Conservation (phyloP, 2,113 vertebrate genomes). For the Oreochromis spilurus region DNA sequence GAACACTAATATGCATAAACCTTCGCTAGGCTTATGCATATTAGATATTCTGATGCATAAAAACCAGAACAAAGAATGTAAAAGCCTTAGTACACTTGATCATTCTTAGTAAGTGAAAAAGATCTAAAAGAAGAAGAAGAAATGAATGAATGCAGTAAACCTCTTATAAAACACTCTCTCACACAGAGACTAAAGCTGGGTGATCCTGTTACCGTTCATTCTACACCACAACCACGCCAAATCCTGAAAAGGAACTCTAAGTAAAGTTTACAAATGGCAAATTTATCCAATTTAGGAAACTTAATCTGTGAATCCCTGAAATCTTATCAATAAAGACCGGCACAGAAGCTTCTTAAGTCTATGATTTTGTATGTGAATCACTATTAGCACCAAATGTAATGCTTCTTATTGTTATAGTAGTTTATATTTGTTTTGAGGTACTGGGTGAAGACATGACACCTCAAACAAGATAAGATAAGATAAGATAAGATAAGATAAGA, state of each 20-base stretch:
- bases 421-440: background rate
- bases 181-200: background rate
- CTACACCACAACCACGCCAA: background rate
- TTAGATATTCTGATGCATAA: background rate
- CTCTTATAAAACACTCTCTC: background rate
- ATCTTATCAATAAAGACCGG: background rate
- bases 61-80: background rate
- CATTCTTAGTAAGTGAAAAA: background rate
- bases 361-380: background rate
- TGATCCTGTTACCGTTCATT: conserved; percentile 3
- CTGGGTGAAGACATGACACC: background rate
- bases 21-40: background rate
- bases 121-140: background rate
- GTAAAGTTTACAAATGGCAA: conserved; percentile 34
- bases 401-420: background rate
- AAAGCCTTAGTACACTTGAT: background rate
- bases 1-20: background rate
- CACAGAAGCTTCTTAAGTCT: background rate
- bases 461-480: too few species aligned
- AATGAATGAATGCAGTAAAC: background rate
- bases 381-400: background rate
- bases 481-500: too few species aligned
- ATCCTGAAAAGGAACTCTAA: conserved; percentile 31
- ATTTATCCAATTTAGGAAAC: conserved; percentile 52
- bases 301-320: conserved; percentile 16